Base-by-base conservation (phyloP, 2,797 vertebrate genomes). In the Trachurus trachurus region DNA sequence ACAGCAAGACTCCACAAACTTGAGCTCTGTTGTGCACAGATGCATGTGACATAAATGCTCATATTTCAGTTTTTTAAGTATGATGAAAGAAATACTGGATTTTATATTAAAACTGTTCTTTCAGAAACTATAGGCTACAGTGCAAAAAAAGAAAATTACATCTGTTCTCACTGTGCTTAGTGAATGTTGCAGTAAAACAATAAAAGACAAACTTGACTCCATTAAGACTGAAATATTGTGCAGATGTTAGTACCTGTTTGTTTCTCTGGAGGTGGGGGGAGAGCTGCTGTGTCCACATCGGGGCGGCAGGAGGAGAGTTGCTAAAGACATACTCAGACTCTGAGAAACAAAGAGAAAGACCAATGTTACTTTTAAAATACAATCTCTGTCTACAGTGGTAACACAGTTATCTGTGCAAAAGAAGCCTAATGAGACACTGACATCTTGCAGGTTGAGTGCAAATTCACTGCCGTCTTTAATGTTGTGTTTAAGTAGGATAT, bases 211-310 rank as follows among this genome's bases (percentile, higher is more conserved):
- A 40, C n/a, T 9, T 63, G 61, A 44, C 5, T 13, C 42, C 12
- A 44, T 13, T 4, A 15, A 44, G 42, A 44, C 5, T 50, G n/a
- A 50, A 11, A n/a, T 17, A 26, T 15, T 54, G 52, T 26, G 10
- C 6, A 26, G 13, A 54, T 31, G 22, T 21, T 26, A 1, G 7
- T 78, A 98, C 98, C 97, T 97, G 97, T 81, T 97, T 96, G 88
- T 99, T 98, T 82, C 95, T 95, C 86, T 97, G 96, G 19, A 98
- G 95, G 79, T 99, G 97, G 60, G 96, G 97, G 4, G 96, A 97
- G 4, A 98, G 90, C 63, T 95, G 94, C 44, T 96, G 91, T 2
- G 90, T 91, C 95, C 96, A 96, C 2, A 78, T 86, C 40, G 26
- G 39, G 45, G 71, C 81, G 74, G 85, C 57, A 60, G 86, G 65